These are phyloP conservation scores for Leptura quadrifasciata DNA, from an alignment of 2,888 invertebrate genomes.

Conservation along the genomic window DNA sequence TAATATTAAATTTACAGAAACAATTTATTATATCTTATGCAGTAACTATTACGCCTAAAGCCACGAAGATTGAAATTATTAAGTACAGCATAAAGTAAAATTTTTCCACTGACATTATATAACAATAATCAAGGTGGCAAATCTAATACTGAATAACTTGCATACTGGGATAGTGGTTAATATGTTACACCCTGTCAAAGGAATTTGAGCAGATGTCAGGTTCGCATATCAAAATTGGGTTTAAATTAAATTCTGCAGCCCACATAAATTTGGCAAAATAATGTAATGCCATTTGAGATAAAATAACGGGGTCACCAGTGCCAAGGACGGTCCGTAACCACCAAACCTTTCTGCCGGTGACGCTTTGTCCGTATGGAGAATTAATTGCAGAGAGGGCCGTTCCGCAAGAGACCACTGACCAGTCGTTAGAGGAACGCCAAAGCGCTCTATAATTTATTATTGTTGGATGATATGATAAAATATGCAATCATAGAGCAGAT, in stretches of 20 bases:
- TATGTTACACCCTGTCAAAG: background rate
- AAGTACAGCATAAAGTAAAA: too few relatives aligned
- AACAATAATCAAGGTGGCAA: too few relatives aligned
- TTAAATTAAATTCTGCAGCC: background rate
- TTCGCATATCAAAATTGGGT: background rate
- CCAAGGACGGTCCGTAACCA: slow-evolving; percentile 30
- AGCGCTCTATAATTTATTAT: slow-evolving; percentile 45
- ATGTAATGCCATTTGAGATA: slow-evolving; percentile 5
- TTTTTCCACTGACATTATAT: too few relatives aligned
- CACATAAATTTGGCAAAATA: background rate
- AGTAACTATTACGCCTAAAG: too few relatives aligned
- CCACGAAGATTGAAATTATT: too few relatives aligned
- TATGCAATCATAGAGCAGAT: slow-evolving; percentile 38
- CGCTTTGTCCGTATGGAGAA: slow-evolving; percentile 57
- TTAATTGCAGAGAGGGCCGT: slow-evolving; percentile 56
- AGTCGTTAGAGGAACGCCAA: slow-evolving; percentile 23
- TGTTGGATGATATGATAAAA: slow-evolving; percentile 33
- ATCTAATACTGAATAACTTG: background rate
- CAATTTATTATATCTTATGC: too few relatives aligned
- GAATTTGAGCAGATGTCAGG: background rate
- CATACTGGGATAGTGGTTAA: background rate
- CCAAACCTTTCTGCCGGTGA: slow-evolving; percentile 46
- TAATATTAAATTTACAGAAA: too few relatives aligned
- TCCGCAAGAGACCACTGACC: slow-evolving; percentile 5
- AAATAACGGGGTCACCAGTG: slow-evolving; percentile 33